Percentiles rank a stretch among this genome's conserved stretches.
Evolutionary conservation across 2,797 vertebrate genomes (phyloP).

Genomic region (Myotis planiceps): DNA sequence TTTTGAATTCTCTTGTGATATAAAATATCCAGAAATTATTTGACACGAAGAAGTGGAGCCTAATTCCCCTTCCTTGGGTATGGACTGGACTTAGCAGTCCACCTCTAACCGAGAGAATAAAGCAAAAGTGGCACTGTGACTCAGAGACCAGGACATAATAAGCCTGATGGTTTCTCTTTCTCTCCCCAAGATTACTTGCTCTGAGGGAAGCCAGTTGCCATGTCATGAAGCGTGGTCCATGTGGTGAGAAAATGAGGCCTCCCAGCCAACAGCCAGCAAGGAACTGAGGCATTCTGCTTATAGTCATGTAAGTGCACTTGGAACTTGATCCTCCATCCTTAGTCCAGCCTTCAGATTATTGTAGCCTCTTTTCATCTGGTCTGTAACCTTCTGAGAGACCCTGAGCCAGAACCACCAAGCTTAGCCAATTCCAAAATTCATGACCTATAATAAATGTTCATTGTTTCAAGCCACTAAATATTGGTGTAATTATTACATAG

Average conservation of each 20-base stretch:
- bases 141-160: neutral
- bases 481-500: neutral
- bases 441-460: neutral
- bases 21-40: neutral
- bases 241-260: neutral
- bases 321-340: neutral
- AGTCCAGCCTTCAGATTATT: neutral
- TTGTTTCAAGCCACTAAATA: neutral
- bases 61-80: neutral
- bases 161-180: neutral
- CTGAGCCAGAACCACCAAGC: neutral
- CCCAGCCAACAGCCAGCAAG: neutral
- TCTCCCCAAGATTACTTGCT: neutral
- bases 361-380: neutral
- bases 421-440: slow-evolving; percentile 1
- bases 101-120: neutral
- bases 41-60: neutral
- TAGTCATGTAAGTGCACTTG: neutral
- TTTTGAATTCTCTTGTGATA: neutral
- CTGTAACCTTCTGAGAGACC: neutral
- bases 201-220: neutral
- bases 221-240: neutral
- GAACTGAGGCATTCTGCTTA: neutral
- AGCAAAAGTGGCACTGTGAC: neutral
- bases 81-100: neutral